Evolutionary conservation across 2,888 invertebrate species (phyloP).

Genomic region (Melipona bicolor): DNA sequence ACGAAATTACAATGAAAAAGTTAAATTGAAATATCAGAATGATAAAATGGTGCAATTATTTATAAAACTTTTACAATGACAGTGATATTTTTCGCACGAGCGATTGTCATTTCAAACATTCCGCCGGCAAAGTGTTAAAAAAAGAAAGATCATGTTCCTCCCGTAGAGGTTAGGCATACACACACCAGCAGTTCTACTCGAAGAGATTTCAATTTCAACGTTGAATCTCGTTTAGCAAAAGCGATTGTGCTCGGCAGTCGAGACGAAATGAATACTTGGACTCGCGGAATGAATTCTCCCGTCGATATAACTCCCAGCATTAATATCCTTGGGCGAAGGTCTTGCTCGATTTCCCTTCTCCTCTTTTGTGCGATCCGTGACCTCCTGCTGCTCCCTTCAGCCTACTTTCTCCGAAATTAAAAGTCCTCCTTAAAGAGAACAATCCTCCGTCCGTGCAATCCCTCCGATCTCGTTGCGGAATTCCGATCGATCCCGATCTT

Average conservation of each 20-base stretch:
- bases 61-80: too few relatives aligned
- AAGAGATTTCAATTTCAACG: not conserved
- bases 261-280: not conserved
- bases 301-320: slow-evolving; percentile 24
- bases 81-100: too few relatives aligned
- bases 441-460: slow-evolving; percentile 1
- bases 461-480: not conserved
- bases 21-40: too few relatives aligned
- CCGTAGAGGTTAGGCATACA: too few relatives aligned
- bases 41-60: too few relatives aligned
- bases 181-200: too few relatives aligned
- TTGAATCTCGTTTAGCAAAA: not conserved
- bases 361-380: slow-evolving; percentile 44
- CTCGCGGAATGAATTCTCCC: slow-evolving; percentile 16
- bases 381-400: slow-evolving; percentile 57
- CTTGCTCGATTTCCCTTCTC: slow-evolving; percentile 21
- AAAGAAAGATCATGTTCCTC: not conserved
- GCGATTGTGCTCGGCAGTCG: not conserved
- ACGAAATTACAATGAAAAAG: too few relatives aligned
- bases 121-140: too few relatives aligned
- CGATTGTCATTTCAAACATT: too few relatives aligned
- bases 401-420: slow-evolving; percentile 68
- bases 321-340: slow-evolving; percentile 52
- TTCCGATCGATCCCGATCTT: not conserved
- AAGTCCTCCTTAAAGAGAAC: slow-evolving; percentile 21